Evolutionary conservation across 2,113 vertebrate genomes (phyloP), one percentile per base, ranked within the genome.

Genomic region (Muntiacus reevesi): DNA sequence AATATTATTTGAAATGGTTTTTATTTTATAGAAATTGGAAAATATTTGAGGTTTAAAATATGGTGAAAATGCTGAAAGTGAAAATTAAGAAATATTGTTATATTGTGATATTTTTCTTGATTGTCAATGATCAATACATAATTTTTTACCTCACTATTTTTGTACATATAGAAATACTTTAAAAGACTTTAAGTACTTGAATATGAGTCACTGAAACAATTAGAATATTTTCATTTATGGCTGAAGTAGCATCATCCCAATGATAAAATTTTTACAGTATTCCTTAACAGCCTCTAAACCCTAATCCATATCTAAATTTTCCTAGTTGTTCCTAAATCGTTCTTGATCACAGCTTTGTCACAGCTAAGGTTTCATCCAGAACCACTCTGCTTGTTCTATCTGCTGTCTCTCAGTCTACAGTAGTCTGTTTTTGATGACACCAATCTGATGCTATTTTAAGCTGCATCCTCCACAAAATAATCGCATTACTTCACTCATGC

Each of bases 11-110:
- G 43, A 87, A 84, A 83, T 93, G 30, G 7, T 74, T 91, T 92
- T 95, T 21, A 15, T 95, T 62, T 79, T 89, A 27, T 4, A 92
- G 16, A 89, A 89, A 83, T 28, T 40, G 28, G 1, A 50, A 95
- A 62, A 62, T 36, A 40, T 76, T 85, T 89, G 19, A 83, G 36
- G 19, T 40, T 91, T 96, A 86, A 89, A 89, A 57, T 78, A 83
- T 79, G 25, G 16, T 23, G 30, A 79, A 76, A 94, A 54, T 87
- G 9, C 28, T 84, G 21, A 76, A 95, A 83, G 52, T 94, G 50
- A 78, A 94, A 94, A 93, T 36, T 96, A 54, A 94, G 27, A 94
- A 91, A 79, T 96, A 4, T 67, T 78, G 9, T 36, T 94, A 43
- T 23, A 74, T 57, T 92, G 60, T 76, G 27, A n/a, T 85, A 36